Evolutionary conservation across 2,888 invertebrate species (phyloP).

Genomic region (Bellardia pandia): DNA sequence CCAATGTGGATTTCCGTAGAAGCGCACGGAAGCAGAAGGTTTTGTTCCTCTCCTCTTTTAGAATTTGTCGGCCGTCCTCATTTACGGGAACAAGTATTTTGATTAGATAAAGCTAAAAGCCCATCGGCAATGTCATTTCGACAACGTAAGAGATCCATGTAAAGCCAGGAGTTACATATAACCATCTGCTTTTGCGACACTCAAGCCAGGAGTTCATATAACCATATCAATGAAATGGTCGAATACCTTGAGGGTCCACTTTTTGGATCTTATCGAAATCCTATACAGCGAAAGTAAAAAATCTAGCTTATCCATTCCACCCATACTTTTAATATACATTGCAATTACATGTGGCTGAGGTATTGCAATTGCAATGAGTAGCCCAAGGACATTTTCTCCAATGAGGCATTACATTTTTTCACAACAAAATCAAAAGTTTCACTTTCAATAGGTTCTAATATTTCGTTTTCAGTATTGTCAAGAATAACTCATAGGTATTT

Average conservation of each 20-base stretch:
- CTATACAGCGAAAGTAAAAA: slow-evolving; percentile 52
- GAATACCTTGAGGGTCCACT: slow-evolving; percentile 62
- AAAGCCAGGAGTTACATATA: too few relatives aligned
- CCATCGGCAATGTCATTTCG: not conserved
- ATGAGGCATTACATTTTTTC: too few relatives aligned
- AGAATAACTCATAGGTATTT: too few relatives aligned
- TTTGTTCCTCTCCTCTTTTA: too few relatives aligned
- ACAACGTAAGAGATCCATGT: not conserved
- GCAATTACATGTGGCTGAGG: slow-evolving; percentile 52
- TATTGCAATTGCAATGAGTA: slow-evolving; percentile 2
- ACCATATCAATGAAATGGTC: slow-evolving; percentile 47
- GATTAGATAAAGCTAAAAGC: slow-evolving; percentile 13
- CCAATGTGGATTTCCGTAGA: slow-evolving; percentile 40
- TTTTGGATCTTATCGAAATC: slow-evolving; percentile 53
- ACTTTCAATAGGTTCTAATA: too few relatives aligned
- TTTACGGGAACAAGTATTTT: not conserved
- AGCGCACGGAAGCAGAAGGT: slow-evolving; percentile 20
- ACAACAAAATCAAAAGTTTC: too few relatives aligned
- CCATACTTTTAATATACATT: slow-evolving; percentile 61
- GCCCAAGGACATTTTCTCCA: too few relatives aligned
- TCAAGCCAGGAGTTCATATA: too few relatives aligned
- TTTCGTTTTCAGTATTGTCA: too few relatives aligned
- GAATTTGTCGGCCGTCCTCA: not conserved
- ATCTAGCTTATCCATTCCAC: slow-evolving; percentile 58
- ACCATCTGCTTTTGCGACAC: too few relatives aligned